Conservation (phyloP, 2,113 vertebrate species). For the Heterochromis multidens region DNA sequence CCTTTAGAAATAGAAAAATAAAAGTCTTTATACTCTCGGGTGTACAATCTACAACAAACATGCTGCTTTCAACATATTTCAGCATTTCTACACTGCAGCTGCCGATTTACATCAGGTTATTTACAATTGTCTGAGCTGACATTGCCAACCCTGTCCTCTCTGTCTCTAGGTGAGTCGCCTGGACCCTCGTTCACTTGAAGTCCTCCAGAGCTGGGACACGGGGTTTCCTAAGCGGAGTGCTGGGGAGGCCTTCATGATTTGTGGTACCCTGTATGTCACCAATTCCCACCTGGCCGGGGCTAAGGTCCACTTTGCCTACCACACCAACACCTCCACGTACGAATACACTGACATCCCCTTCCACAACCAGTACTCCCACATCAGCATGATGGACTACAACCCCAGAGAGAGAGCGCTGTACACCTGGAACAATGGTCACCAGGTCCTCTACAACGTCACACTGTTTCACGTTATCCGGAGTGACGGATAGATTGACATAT, state of each 20-base stretch:
- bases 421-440: constrained; percentile 79
- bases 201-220: constrained; percentile 73
- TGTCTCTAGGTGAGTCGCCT: constrained; percentile 66
- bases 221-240: constrained; percentile 77
- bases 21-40: neutral
- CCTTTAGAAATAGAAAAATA: neutral
- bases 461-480: constrained; percentile 69
- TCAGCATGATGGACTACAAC: constrained; percentile 82
- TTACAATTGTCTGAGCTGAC: neutral
- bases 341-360: constrained; percentile 77
- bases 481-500: constrained; percentile 41
- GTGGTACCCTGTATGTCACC: constrained; percentile 75
- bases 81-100: neutral
- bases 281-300: constrained; percentile 78
- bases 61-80: neutral
- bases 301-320: constrained; percentile 76
- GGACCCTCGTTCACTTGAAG: constrained; percentile 64
- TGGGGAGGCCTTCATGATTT: constrained; percentile 77
- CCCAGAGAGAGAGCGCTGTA: constrained; percentile 72
- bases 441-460: constrained; percentile 74
- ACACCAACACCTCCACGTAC: constrained; percentile 71
- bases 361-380: constrained; percentile 79
- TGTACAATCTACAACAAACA: neutral
- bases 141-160: neutral
- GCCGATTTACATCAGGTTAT: neutral